phyloP scores from a whole-genome alignment of 2,797 vertebrate genomes.

The Poecile montanus region DNA sequence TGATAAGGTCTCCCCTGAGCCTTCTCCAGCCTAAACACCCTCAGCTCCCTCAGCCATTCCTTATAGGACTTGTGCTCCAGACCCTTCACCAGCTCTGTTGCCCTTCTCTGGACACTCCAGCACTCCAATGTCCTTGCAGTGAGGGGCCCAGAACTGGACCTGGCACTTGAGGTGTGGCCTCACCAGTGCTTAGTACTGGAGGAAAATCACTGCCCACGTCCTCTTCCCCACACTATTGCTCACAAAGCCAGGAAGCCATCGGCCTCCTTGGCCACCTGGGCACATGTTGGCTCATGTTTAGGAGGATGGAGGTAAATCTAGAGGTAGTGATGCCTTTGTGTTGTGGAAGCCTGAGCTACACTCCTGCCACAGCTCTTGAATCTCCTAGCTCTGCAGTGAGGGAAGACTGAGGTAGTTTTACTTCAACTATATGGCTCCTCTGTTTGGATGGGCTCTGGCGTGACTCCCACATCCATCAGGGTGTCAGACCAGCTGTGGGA shows the following conservation, averaged over 20 bases:
- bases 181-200: fast-evolving
- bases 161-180: fast-evolving
- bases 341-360: fast-evolving
- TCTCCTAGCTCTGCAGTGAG: not conserved
- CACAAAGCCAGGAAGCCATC: not conserved
- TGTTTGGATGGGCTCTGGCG: not conserved
- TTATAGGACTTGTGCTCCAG: not conserved
- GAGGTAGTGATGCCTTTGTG: not conserved
- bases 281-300: fast-evolving
- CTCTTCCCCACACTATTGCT: not conserved
- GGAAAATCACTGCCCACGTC: not conserved
- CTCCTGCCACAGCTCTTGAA: not conserved
- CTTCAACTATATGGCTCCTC: not conserved
- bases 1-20: fast-evolving
- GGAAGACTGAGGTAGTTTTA: not conserved
- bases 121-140: fast-evolving
- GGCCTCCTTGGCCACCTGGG: fast-evolving
- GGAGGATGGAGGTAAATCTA: not conserved
- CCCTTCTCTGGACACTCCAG: not conserved
- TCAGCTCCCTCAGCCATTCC: not conserved
- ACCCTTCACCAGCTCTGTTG: fast-evolving
- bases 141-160: not conserved
- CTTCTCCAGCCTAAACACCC: not conserved
- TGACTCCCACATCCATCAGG: not conserved
- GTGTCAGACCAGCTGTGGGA: not conserved